Evolutionary conservation across 2,113 vertebrate genomes (phyloP).

Genomic region (Myocastor coypus): DNA sequence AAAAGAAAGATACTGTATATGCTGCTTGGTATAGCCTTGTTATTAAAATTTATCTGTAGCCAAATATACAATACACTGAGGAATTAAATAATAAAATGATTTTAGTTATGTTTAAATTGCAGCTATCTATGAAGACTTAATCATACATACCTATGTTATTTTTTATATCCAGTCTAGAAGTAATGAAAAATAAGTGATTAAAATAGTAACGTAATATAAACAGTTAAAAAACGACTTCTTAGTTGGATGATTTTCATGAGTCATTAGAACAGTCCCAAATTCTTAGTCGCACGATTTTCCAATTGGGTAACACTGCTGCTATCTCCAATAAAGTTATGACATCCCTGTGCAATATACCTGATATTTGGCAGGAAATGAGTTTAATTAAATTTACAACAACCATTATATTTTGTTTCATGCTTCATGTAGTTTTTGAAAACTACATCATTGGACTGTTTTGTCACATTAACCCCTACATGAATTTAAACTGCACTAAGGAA

Average conservation of each 20-base stretch:
- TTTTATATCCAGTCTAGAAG: background rate
- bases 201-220: background rate
- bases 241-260: constrained; percentile 51
- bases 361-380: constrained; percentile 23
- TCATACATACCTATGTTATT: background rate
- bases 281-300: constrained; percentile 52
- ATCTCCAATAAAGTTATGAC: background rate
- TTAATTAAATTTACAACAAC: constrained; percentile 60
- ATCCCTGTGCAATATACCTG: background rate
- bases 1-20: background rate
- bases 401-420: constrained; percentile 24
- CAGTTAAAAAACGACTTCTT: constrained; percentile 1
- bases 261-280: background rate
- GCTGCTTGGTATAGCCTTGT: background rate
- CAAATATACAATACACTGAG: background rate
- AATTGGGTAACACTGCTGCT: background rate
- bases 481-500: background rate
- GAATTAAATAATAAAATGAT: background rate
- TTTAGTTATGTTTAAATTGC: background rate
- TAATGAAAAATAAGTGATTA: background rate
- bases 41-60: background rate
- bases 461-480: constrained; percentile 31
- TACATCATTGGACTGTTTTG: background rate
- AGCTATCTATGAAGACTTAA: background rate
- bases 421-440: constrained; percentile 6